Conservation (phyloP, 2,113 vertebrate genomes). For the Oreochromis spilurus region DNA sequence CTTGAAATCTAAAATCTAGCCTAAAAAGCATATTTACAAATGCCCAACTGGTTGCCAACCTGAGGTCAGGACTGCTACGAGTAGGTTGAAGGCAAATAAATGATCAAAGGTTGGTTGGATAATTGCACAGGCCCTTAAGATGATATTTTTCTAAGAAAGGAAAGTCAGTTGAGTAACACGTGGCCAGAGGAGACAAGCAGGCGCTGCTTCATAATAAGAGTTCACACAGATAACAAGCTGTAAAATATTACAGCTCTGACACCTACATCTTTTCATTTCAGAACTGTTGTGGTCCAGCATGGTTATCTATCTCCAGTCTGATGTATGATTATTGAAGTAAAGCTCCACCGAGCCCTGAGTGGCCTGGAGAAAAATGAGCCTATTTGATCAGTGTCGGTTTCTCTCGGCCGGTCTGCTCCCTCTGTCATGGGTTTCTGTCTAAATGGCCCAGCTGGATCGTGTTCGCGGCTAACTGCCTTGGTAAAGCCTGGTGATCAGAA, state of each 20-base stretch:
- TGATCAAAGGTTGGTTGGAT: background rate
- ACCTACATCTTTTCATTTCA: background rate
- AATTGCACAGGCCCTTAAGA: background rate
- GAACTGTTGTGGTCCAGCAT: background rate
- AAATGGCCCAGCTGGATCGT: constrained; percentile 31
- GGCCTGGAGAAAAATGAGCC: constrained; percentile 29
- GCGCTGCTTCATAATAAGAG: background rate
- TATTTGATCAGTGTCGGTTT: constrained; percentile 28
- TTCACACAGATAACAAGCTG: background rate
- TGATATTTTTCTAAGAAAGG: background rate
- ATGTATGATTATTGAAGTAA: constrained; percentile 12
- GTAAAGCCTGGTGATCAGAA: constrained; percentile 54
- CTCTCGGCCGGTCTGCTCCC: constrained; percentile 13
- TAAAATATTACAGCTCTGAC: background rate
- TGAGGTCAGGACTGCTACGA: background rate
- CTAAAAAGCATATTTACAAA: background rate
- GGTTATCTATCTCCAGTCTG: background rate
- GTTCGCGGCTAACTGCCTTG: constrained; percentile 36
- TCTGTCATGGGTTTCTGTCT: background rate
- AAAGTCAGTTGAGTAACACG: background rate
- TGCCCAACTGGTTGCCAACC: background rate
- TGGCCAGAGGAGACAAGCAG: background rate
- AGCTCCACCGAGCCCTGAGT: background rate
- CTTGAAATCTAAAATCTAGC: background rate
- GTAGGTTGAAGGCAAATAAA: background rate